phyloP scores from a whole-genome alignment of 2,888 invertebrate genomes.

The Ischnura elegans region DNA sequence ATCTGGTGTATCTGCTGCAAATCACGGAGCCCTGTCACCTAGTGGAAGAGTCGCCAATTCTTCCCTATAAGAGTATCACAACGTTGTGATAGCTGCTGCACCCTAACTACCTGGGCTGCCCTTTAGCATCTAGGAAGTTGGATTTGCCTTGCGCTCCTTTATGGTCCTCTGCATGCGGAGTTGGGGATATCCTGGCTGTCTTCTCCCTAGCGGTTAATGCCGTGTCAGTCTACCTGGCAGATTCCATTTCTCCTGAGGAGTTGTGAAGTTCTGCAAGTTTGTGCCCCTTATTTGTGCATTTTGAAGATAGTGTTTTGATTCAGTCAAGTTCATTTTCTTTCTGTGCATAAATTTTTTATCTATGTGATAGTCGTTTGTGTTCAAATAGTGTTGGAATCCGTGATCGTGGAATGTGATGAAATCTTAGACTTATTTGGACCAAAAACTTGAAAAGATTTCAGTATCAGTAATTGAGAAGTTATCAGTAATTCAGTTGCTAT shows the following conservation, averaged over 20 bases:
- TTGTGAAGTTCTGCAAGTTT: constrained; percentile 17
- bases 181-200: constrained; percentile 52
- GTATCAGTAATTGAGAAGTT: too few species aligned
- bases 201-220: constrained; percentile 20
- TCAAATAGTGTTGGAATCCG: background rate
- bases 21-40: constrained; percentile 20
- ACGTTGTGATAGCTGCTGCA: constrained; percentile 16
- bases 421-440: background rate
- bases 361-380: background rate
- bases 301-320: constrained; percentile 2
- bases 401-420: background rate
- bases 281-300: constrained; percentile 18
- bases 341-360: background rate
- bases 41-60: constrained; percentile 37
- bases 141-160: constrained; percentile 32
- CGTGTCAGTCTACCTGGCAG: background rate
- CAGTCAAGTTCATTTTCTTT: background rate
- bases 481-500: too few species aligned
- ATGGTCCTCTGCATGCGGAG: constrained; percentile 48
- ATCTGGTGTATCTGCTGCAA: constrained; percentile 14
- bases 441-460: too few species aligned
- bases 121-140: constrained; percentile 60
- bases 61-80: constrained; percentile 10
- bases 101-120: constrained; percentile 21
- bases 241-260: background rate